phyloP scores from a whole-genome alignment of 2,113 vertebrate species.

The Odocoileus virginianus region DNA sequence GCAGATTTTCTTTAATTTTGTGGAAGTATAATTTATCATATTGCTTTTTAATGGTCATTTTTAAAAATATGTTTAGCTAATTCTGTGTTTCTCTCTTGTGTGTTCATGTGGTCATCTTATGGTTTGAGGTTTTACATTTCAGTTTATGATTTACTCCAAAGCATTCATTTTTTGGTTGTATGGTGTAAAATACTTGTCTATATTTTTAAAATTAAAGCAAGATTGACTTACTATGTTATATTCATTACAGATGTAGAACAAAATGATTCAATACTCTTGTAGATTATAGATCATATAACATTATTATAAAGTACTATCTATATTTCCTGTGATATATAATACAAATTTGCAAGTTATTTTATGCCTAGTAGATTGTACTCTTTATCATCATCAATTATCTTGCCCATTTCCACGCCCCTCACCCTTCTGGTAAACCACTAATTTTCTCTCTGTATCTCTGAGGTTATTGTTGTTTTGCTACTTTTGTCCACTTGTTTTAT shows the following conservation, averaged over 20 bases:
- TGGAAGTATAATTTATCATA: background rate
- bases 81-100: background rate
- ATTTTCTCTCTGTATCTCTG: background rate
- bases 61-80: background rate
- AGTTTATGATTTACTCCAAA: background rate
- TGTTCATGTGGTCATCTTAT: background rate
- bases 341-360: background rate
- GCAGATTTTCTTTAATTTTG: background rate
- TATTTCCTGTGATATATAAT: background rate
- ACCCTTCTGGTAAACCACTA: background rate
- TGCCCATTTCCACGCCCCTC: background rate
- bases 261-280: background rate
- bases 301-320: background rate
- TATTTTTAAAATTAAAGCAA: background rate
- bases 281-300: background rate
- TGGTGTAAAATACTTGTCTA: background rate
- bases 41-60: background rate
- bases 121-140: background rate
- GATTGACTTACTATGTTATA: background rate
- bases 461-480: background rate
- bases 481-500: background rate
- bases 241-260: background rate
- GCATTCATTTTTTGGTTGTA: background rate
- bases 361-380: background rate
- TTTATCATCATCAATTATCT: background rate